phyloP scores from a whole-genome alignment of 2,113 vertebrate species.

The Chamaea fasciata region DNA sequence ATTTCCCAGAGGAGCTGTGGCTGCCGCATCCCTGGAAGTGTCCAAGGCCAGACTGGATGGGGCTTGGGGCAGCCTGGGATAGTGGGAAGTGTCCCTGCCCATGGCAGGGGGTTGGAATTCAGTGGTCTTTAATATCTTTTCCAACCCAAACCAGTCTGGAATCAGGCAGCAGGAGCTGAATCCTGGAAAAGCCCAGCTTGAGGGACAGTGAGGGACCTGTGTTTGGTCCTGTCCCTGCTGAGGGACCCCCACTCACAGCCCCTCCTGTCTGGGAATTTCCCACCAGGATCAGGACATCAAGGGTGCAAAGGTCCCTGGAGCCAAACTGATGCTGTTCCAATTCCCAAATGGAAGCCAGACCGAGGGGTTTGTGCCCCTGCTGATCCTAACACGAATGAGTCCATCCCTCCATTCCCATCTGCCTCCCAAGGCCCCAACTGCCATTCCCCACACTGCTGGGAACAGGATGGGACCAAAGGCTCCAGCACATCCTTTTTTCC shows the following conservation, averaged over 20 bases:
- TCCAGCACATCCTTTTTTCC: rapidly evolving
- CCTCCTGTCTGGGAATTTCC: not conserved
- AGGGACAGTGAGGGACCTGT: not conserved
- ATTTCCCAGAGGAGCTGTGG: not conserved
- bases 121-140: not conserved
- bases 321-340: not conserved
- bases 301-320: not conserved
- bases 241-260: not conserved
- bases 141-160: not conserved
- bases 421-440: rapidly evolving
- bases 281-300: not conserved
- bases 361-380: not conserved
- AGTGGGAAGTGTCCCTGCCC: not conserved
- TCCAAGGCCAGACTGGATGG: rapidly evolving
- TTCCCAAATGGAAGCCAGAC: not conserved
- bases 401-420: not conserved
- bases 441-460: rapidly evolving
- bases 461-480: not conserved
- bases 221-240: not conserved
- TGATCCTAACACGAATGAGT: rapidly evolving
- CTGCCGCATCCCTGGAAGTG: not conserved
- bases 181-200: not conserved
- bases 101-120: not conserved
- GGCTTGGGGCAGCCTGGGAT: not conserved
- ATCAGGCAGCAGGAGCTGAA: not conserved